These are phyloP conservation scores for Brachylomia viminalis DNA, from an alignment of 2,888 invertebrate genomes.

Conservation along the genomic window DNA sequence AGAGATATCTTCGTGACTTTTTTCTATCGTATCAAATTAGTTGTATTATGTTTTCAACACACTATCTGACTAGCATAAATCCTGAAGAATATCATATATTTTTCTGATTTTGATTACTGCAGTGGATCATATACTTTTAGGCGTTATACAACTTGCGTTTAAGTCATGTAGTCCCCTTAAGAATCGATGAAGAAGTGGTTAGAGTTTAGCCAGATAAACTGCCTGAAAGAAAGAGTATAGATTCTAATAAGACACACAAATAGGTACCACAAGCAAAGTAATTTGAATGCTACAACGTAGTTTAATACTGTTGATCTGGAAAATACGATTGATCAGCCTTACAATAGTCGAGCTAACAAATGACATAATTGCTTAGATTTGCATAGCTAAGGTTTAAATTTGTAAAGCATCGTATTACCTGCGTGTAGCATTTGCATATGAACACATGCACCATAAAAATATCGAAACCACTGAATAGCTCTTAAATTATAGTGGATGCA, in stretches of 20 bases:
- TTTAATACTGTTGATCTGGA: background rate
- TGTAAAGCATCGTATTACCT: background rate
- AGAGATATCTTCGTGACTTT: too few relatives aligned
- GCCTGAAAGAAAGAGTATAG: background rate
- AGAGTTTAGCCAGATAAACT: background rate
- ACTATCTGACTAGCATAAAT: too few relatives aligned
- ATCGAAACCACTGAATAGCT: too few relatives aligned
- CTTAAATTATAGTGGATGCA: background rate
- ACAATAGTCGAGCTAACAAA: background rate
- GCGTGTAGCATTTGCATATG: background rate
- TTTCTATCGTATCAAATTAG: too few relatives aligned
- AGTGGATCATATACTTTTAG: too few relatives aligned
- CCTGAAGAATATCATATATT: too few relatives aligned
- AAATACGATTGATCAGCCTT: conserved; percentile 22
- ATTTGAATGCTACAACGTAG: conserved; percentile 3
- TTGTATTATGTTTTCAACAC: too few relatives aligned
- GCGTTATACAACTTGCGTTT: too few relatives aligned
- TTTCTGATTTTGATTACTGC: too few relatives aligned
- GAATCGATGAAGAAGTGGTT: background rate
- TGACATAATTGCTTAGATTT: conserved; percentile 8
- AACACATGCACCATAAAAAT: background rate
- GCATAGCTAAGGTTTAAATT: background rate
- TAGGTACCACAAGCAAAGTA: background rate
- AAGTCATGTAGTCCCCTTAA: too few relatives aligned
- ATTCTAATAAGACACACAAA: background rate